Base-by-base conservation (phyloP, 2,113 vertebrate species). In the Lampris incognitus region DNA sequence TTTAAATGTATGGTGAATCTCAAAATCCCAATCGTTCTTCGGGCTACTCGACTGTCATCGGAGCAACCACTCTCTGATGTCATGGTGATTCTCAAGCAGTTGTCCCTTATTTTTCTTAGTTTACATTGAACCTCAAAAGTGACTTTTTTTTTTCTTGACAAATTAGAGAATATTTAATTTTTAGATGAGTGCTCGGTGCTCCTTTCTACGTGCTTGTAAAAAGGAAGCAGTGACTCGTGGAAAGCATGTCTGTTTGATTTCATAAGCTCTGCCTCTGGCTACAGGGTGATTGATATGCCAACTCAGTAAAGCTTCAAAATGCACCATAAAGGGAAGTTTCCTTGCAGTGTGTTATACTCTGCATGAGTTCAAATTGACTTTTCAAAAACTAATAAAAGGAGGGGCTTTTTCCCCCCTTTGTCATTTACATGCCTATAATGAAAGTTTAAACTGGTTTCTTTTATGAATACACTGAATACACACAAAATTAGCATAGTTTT, bases 181-280 rank as follows among this genome's bases (percentile, higher is more conserved):
- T 46, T 7, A 7, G 44, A 46, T 54, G 24, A 24, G 24, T 24
- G 24, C 24, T 24, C 24, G 52, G 64, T 69, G 39, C 36, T 46
- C 5, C 42, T 46, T 24, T 71, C 57, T n/a, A 60, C 9, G 49
- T 48, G 48, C 36, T 11, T 56, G 50, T 62, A 49, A 69, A 54
- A 37, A n/a, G 41, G 36, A 69, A n/a, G 41, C 6, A 8, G 7
- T 36, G 10, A 69, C 10, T 40, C 59, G 13, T 56, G 44, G 1
- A 36, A 75, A 46, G n/a, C 39, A 48, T 61, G 61, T 66, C 62
- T 39, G 54, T 2, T 72, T 42, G 46, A 37, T 59, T 67, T 65
- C 37, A 49, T 83, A 61, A 74, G 65, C 66, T 54, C 9, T 7
- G 51, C 71, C 66, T 69, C 42, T 6, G 50, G 84, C 69, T 70